Evolutionary conservation across 2,113 vertebrate species (phyloP).

Genomic region (Misgurnus mizolepis): DNA sequence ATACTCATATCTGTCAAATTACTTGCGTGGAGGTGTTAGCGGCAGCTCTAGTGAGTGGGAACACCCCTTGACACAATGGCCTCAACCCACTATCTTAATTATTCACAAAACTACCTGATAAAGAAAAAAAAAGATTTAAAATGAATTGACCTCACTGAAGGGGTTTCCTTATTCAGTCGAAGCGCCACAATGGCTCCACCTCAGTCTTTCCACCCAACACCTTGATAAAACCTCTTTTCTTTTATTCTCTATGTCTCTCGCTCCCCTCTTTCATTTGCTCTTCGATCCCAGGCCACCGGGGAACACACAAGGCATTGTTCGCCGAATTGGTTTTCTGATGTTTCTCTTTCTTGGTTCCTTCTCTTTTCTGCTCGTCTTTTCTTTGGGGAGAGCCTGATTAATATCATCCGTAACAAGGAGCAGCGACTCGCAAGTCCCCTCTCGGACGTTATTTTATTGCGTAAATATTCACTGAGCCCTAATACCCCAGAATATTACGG

Average conservation of each 20-base stretch:
- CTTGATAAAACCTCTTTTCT: conserved; percentile 62
- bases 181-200: conserved; percentile 12
- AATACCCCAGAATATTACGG: conserved; percentile 67
- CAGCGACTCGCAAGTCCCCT: conserved; percentile 67
- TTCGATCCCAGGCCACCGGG: conserved; percentile 62
- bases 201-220: conserved; percentile 64
- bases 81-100: conserved; percentile 35
- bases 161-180: conserved; percentile 49
- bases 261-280: conserved; percentile 48
- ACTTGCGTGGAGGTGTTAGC: conserved; percentile 43
- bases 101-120: conserved; percentile 57
- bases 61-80: conserved; percentile 66
- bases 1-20: neutral
- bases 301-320: conserved; percentile 71
- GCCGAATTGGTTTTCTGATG: conserved; percentile 71
- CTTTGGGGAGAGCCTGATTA: conserved; percentile 61
- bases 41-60: conserved; percentile 56
- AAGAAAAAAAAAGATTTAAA: conserved; percentile 60
- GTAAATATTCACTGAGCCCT: conserved; percentile 64
- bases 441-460: conserved; percentile 59
- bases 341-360: conserved; percentile 64
- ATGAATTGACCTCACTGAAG: conserved; percentile 57
- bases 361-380: conserved; percentile 52
- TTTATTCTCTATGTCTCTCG: conserved; percentile 54
- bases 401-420: conserved; percentile 66